Percentiles rank a stretch among this genome's conserved stretches.
phyloP scores from a whole-genome alignment of 2,797 vertebrate species.

The Poeciliopsis gracilis region DNA sequence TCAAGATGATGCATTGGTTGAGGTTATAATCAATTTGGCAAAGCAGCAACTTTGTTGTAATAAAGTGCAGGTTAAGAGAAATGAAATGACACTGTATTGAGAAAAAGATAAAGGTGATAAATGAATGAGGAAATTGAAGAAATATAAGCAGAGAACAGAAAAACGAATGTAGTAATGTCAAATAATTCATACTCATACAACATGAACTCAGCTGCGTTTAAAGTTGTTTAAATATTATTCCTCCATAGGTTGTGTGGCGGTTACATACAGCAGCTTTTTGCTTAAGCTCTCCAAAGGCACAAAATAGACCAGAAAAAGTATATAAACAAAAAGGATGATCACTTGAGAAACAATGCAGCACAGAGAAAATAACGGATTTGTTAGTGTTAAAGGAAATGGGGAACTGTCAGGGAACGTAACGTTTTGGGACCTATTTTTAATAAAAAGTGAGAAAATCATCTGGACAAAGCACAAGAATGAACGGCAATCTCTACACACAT shows the following conservation, averaged over 20 bases:
- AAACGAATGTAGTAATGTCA: background rate
- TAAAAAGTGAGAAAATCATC: background rate
- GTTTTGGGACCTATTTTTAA: background rate
- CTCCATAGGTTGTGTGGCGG: background rate
- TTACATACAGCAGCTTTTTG: background rate
- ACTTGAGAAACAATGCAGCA: slow-evolving; percentile 7
- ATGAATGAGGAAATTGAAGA: background rate
- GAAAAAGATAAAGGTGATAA: background rate
- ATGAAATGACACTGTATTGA: background rate
- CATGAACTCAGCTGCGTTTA: background rate
- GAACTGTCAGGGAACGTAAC: background rate
- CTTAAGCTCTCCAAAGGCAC: background rate
- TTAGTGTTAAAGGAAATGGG: background rate
- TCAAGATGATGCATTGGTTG: background rate
- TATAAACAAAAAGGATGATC: background rate
- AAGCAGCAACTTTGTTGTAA: background rate
- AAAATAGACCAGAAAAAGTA: background rate
- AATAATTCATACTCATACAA: background rate
- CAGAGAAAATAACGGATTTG: background rate
- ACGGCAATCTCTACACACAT: background rate
- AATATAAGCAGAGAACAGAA: background rate
- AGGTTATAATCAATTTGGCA: background rate
- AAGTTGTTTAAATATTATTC: background rate
- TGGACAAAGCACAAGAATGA: background rate
- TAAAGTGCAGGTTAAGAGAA: background rate